Base-by-base conservation (phyloP, 2,797 vertebrate species). In the Hyperoplus lanceolatus region DNA sequence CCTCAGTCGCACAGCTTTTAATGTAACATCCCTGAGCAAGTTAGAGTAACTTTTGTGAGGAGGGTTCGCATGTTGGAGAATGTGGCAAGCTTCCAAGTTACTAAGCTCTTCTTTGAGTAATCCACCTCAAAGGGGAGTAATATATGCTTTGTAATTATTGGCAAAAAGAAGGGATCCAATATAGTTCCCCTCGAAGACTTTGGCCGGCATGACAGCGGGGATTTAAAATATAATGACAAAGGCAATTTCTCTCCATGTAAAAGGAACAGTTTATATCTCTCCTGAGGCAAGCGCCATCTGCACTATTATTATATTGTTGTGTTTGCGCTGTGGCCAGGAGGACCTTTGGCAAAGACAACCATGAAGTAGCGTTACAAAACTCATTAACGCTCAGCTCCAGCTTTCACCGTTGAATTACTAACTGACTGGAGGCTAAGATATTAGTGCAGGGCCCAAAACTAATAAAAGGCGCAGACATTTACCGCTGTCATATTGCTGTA, bases 361-460 rank as follows among this genome's bases (percentile, higher is more conserved):
- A 80, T n/a, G 82, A 86, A 78, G 84, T 74, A 21, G 58, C 66
- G 73, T 79, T 83, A 81, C 68, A 89, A 78, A 91, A 92, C 85
- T 91, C 89, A 91, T 93, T 92, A 91, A 82, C 81, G 74, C 82
- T 73, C 80, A 82, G 79, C 87, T 87, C 73, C 59, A 66, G 75
- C 82, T 78, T 85, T 87, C 55, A 59, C 75, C 73, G 73, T 70
- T 75, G 63, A 82, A 80, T 73, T 84, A 53, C 65, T 80, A 78
- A 84, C 60, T 69, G 75, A 82, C 84, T 77, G 55, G 51, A 75
- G 82, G 89, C 88, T 72, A 71, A 42, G 60, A 82, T 87, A 79
- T 85, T 75, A 80, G 80, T 66, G 78, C 57, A 50, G 80, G 75
- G 48, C 48, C 77, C 63, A 79, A 82, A 90, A 77, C 81, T 78